phyloP scores from a whole-genome alignment of 1,140 invertebrate genomes.

The Thaumatotibia leucotreta region DNA sequence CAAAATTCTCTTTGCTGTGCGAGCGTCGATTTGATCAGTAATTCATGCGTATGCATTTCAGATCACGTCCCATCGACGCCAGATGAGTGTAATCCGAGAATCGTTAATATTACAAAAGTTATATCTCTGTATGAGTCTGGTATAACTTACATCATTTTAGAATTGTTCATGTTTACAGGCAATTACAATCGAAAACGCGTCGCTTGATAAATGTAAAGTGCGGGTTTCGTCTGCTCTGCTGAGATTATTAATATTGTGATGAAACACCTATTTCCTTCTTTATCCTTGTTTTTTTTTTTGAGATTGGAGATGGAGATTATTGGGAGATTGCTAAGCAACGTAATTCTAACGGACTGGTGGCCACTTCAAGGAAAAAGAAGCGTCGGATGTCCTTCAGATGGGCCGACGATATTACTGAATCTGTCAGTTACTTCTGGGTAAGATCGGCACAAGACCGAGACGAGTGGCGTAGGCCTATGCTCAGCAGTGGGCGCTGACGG shows the following conservation, averaged over 20 bases:
- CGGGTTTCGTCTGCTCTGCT: not conserved
- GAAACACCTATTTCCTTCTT: not conserved
- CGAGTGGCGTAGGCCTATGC: too few relatives aligned
- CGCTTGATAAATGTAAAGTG: not conserved
- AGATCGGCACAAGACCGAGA: too few relatives aligned
- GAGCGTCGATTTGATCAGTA: not conserved
- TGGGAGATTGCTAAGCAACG: too few relatives aligned
- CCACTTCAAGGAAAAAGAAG: too few relatives aligned
- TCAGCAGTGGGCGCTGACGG: too few relatives aligned
- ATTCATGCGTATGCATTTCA: conserved; percentile 10
- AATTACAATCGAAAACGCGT: not conserved
- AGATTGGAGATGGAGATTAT: too few relatives aligned
- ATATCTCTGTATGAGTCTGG: not conserved
- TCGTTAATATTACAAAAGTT: not conserved
- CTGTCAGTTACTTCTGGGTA: too few relatives aligned
- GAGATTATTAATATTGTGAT: not conserved
- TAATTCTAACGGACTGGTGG: too few relatives aligned
- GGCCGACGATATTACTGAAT: too few relatives aligned
- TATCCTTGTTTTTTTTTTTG: too few relatives aligned
- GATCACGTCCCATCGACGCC: not conserved
- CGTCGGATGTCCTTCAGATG: too few relatives aligned
- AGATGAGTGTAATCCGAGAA: not conserved
- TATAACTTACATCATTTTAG: not conserved
- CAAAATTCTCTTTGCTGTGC: not conserved
- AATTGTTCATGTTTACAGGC: not conserved